phyloP scores from a whole-genome alignment of 2,888 invertebrate genomes.

The Latrodectus elegans region DNA sequence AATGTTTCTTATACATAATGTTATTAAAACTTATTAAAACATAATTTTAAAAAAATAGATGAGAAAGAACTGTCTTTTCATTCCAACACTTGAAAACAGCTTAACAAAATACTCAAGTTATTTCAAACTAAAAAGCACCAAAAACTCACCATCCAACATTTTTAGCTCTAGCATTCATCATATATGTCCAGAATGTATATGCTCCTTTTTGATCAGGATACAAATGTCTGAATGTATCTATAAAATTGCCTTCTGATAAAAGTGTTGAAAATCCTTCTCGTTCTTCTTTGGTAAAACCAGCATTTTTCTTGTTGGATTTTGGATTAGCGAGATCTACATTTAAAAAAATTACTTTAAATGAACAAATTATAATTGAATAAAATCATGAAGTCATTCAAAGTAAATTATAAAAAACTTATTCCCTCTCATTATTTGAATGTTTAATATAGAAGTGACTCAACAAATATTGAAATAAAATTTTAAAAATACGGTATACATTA shows the following conservation, averaged over 20 bases:
- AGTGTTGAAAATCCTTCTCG: conserved; percentile 91
- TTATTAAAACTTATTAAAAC: not conserved
- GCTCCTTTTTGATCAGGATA: conserved; percentile 88
- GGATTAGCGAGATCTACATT: conserved; percentile 91
- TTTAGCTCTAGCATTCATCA: conserved; percentile 88
- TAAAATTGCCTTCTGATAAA: conserved; percentile 82
- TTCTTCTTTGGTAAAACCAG: conserved; percentile 97
- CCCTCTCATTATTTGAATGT: no score
- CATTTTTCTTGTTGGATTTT: conserved; percentile 91
- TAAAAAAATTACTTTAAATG: not conserved
- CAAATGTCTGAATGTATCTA: conserved; percentile 90
- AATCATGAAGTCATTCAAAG: not conserved
- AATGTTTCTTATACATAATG: not conserved
- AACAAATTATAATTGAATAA: not conserved
- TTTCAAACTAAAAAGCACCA: not conserved
- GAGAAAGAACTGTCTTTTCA: not conserved
- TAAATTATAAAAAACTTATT: not conserved
- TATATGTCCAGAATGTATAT: conserved; percentile 97
- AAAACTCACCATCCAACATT: conserved; percentile 92
- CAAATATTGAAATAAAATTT: not conserved
- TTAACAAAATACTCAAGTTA: not conserved
- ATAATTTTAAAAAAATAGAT: not conserved
- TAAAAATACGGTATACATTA: conserved; percentile 74
- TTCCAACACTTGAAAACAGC: not conserved
- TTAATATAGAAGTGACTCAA: not conserved